These are phyloP conservation scores for Mirza zaza DNA, from an alignment of 2,113 vertebrate species.

Conservation along the genomic window DNA sequence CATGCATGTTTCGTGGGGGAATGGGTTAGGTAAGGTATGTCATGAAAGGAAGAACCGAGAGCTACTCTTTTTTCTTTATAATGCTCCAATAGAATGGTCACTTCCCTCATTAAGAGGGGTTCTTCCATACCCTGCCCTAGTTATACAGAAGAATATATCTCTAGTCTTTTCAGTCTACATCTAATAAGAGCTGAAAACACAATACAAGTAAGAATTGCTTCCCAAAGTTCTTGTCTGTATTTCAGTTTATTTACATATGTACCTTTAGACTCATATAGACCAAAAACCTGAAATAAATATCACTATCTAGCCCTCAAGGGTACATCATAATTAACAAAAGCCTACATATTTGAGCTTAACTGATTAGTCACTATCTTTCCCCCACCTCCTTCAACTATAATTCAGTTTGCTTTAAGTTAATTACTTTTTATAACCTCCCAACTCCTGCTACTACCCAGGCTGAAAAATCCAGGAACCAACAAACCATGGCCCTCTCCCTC, in stretches of 20 bases:
- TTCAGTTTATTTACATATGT: not conserved
- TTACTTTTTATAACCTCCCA: not conserved
- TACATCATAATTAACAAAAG: not conserved
- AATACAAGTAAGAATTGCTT: constrained; percentile 1
- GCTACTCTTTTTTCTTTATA: not conserved
- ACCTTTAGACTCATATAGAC: not conserved
- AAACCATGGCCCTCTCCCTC: not conserved
- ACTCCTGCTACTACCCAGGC: not conserved
- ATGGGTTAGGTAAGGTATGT: not conserved
- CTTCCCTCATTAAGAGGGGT: not conserved
- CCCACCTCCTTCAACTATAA: not conserved
- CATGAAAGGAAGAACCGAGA: not conserved
- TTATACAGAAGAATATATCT: not conserved
- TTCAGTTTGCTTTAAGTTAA: constrained; percentile 12
- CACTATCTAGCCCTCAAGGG: not conserved
- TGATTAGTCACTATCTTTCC: not conserved
- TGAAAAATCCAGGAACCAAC: not conserved
- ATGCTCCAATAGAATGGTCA: not conserved
- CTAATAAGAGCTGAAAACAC: constrained; percentile 12
- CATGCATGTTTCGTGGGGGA: not conserved
- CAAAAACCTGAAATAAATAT: constrained; percentile 10
- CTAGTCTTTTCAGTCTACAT: not conserved
- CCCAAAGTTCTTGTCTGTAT: not conserved
- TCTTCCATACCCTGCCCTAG: not conserved
- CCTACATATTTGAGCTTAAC: not conserved